Percentiles rank a stretch among this genome's conserved stretches.
Conservation (phyloP, 2,113 vertebrate species). For the Oryzias curvinotus region DNA sequence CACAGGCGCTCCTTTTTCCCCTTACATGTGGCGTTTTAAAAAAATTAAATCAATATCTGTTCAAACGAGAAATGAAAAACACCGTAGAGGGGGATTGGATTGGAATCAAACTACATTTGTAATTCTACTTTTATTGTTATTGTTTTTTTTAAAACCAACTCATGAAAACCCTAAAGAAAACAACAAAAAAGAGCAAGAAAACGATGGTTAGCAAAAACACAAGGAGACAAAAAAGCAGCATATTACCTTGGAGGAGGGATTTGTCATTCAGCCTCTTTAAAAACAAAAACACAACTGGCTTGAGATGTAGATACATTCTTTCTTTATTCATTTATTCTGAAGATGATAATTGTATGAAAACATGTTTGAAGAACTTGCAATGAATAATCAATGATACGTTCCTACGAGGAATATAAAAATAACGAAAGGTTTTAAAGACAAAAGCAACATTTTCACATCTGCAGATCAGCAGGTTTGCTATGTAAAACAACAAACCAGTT, state of each 20-base stretch:
- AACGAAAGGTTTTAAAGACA: constrained; percentile 35
- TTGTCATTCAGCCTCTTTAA: constrained; percentile 5
- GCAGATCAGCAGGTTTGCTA: constrained; percentile 48
- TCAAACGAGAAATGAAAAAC: too few relatives aligned
- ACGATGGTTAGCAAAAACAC: not conserved
- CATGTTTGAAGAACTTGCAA: constrained; percentile 15
- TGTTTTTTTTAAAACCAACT: not conserved
- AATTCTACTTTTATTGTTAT: not conserved
- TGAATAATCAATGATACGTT: constrained; percentile 42
- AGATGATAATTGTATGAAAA: not conserved
- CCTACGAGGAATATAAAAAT: constrained; percentile 48
- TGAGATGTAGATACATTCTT: not conserved
- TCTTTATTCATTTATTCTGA: not conserved
- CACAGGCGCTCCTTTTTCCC: not conserved
- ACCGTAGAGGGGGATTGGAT: too few relatives aligned
- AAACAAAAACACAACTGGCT: not conserved
- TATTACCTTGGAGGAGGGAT: not conserved
- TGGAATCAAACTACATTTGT: not conserved
- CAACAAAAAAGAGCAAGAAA: not conserved
- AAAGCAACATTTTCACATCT: constrained; percentile 22
- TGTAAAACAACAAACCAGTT: constrained; percentile 33
- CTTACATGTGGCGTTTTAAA: not conserved
- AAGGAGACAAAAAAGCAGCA: not conserved
- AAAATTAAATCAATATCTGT: too few relatives aligned
- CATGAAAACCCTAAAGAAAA: not conserved